phyloP scores from a whole-genome alignment of 2,113 vertebrate species.

The Micromys minutus region DNA sequence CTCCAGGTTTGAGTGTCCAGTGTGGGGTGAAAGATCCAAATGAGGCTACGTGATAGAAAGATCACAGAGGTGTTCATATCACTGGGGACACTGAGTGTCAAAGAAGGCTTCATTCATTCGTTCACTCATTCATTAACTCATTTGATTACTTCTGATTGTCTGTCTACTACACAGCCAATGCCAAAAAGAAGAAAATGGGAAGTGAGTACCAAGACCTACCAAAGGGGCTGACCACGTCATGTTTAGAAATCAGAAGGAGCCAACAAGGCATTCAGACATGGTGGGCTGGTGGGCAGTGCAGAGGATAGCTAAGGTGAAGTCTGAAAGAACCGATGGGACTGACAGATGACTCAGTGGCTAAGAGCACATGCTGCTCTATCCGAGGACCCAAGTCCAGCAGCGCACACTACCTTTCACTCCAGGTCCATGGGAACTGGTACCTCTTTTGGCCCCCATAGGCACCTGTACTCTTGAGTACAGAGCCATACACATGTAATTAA shows the following conservation, averaged over 20 bases:
- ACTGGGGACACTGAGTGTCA: not conserved
- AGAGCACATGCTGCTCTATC: not conserved
- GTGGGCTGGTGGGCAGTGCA: not conserved
- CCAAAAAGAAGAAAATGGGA: not conserved
- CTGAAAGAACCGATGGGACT: not conserved
- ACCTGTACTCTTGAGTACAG: not conserved
- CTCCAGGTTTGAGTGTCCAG: accelerated
- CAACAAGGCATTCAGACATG: not conserved
- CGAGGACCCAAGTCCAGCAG: not conserved
- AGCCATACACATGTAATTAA: not conserved
- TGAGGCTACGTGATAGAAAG: not conserved
- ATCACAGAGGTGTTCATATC: not conserved
- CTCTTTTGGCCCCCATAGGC: not conserved
- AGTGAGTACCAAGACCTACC: not conserved
- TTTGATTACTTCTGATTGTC: not conserved
- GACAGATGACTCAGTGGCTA: not conserved
- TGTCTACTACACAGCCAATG: accelerated
- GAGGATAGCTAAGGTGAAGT: not conserved
- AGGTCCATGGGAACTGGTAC: not conserved
- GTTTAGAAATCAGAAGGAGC: too few species aligned
- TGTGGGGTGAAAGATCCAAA: not conserved
- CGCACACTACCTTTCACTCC: not conserved
- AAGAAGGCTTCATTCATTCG: not conserved
- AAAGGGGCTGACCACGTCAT: not conserved
- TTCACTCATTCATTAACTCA: not conserved